These are phyloP conservation scores for Canis aureus DNA, from an alignment of 2,113 vertebrate species.

Conservation along the genomic window DNA sequence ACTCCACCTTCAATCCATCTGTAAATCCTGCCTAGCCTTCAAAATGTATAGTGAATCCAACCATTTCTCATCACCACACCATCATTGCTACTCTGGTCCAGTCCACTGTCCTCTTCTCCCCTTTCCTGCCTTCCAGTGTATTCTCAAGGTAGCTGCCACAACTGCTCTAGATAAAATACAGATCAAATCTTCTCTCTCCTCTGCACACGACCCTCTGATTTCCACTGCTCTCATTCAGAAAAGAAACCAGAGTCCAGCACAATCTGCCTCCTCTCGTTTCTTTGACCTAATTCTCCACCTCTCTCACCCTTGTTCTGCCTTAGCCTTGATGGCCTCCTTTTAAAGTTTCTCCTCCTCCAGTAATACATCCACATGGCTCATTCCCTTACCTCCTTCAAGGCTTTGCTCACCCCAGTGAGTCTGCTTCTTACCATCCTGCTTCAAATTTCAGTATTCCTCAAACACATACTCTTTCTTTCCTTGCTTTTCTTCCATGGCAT, in stretches of 20 bases:
- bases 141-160: not conserved
- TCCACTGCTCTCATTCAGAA: not conserved
- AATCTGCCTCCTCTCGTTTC: not conserved
- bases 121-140: too few species aligned
- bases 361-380: not conserved
- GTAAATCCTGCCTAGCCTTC: not conserved
- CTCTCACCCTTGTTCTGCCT: not conserved
- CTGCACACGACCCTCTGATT: not conserved
- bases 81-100: not conserved
- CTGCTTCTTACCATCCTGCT: not conserved
- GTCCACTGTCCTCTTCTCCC: not conserved
- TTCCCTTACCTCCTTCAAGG: not conserved
- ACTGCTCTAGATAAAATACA: not conserved
- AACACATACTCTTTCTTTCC: not conserved
- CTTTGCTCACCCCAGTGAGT: not conserved
- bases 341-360: not conserved
- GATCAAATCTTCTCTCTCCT: not conserved
- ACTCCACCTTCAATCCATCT: not conserved
- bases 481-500: not conserved
- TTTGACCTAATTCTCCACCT: not conserved
- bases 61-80: not conserved
- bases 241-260: not conserved
- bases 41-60: not conserved
- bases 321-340: not conserved
- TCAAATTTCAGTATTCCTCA: not conserved